Base-by-base conservation (phyloP, 2,797 vertebrate genomes). In the Microctenopoma steveboyesi region DNA sequence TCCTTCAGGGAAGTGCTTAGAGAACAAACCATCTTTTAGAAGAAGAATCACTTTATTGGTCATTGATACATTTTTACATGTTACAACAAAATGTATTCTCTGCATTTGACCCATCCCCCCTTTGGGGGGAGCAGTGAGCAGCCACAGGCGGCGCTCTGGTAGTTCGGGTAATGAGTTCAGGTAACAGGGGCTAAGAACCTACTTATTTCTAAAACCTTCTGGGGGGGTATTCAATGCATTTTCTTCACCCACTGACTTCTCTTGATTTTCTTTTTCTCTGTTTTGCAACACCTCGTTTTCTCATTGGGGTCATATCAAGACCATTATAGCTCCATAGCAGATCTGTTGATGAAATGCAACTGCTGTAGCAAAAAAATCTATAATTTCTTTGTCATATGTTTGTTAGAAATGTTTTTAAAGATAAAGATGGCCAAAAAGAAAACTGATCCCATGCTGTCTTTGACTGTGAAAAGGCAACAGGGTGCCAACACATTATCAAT, bases 121-220 rank as follows among this genome's bases (percentile, higher is more conserved):
- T 22, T 22, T 22, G 22, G 22, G 22, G 22, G 22, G 22, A 22
- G 22, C 22, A 22, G 22, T 22, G 22, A 22, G 22, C 22, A 22
- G 22, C 22, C 22, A 22, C 22, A 22, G 22, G 22, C 22, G 22
- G 22, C 22, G 2, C 22, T 1, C 22, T 22, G 22, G 22, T 22
- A 22, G 22, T 22, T 22, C 22, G 22, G 22, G 22, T 22, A 22
- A 22, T 22, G 22, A 22, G 75, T 78, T 79, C 86, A 90, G 74
- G 83, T 89, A 91, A 78, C 78, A 64, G 81, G 77, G 37, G 60
- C 60, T 51, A 60, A 46, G 45, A 55, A 35, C 73, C 64, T 52
- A 58, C 16, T 64, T 70, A 1, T 56, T 74, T 85, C 76, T 74
- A 42, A 76, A 75, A 45, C 56, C 45, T 53, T 72, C 68, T 75